These are phyloP conservation scores for Periophthalmus modestus DNA, from an alignment of 2,113 vertebrate genomes.

Conservation along the genomic window DNA sequence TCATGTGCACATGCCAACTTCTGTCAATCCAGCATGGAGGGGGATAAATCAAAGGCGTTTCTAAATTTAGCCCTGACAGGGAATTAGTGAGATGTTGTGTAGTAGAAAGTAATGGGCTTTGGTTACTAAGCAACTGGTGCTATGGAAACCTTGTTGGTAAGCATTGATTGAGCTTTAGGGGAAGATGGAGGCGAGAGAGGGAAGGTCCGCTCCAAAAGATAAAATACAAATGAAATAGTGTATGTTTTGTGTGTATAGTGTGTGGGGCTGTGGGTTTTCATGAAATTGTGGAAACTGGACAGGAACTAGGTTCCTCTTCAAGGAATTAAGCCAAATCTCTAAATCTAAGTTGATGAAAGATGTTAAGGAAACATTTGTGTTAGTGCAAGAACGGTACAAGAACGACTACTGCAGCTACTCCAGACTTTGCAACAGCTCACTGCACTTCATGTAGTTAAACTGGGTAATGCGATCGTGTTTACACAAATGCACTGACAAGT, in stretches of 20 bases:
- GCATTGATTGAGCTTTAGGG: conserved; percentile 67
- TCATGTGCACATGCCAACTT: conserved; percentile 51
- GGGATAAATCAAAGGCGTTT: conserved; percentile 71
- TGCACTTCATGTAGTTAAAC: too few species aligned
- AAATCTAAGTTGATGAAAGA: background rate
- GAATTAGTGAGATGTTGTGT: conserved; percentile 69
- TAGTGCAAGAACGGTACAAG: background rate
- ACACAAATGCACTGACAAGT: background rate
- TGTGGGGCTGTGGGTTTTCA: background rate
- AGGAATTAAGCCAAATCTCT: background rate
- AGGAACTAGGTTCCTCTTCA: background rate
- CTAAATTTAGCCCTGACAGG: conserved; percentile 78
- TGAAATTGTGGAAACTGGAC: background rate
- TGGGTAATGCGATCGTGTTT: background rate
- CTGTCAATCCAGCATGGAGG: conserved; percentile 66
- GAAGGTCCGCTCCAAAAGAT: conserved; percentile 51
- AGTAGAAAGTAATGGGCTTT: conserved; percentile 64
- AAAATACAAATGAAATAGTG: conserved; percentile 13
- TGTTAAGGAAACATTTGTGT: too few species aligned
- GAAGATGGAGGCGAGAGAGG: conserved; percentile 56
- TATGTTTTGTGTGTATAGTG: background rate
- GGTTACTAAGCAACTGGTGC: conserved; percentile 79
- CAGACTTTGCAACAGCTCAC: too few species aligned
- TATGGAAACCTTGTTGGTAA: conserved; percentile 77
- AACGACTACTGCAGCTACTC: background rate